Evolutionary conservation across 2,797 vertebrate genomes (phyloP).

Genomic region (Pangasius mekongensis): DNA sequence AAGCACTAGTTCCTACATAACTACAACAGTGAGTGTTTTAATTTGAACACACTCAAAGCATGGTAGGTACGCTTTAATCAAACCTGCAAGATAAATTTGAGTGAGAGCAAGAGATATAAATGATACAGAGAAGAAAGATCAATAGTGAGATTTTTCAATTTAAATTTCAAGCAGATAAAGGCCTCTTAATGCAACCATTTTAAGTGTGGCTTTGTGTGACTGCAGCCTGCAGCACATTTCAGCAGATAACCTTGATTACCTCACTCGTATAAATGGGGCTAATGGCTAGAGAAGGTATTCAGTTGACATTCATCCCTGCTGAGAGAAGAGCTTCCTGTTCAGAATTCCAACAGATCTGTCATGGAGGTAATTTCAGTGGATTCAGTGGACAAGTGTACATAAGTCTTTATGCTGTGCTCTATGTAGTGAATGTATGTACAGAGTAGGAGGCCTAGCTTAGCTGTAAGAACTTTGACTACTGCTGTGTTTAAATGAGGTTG

Average conservation of each 20-base stretch:
- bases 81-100: not conserved
- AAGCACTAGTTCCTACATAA: not conserved
- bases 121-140: conserved; percentile 14
- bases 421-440: too few relatives aligned
- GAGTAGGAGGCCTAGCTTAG: not conserved
- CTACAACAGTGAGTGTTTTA: not conserved
- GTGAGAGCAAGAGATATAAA: not conserved
- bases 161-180: conserved; percentile 48
- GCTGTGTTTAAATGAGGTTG: not conserved
- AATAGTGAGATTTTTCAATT: conserved; percentile 43
- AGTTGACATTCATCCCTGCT: conserved; percentile 19
- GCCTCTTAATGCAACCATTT: conserved; percentile 46
- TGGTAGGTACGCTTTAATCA: not conserved
- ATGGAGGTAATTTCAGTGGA: conserved; percentile 4
- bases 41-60: not conserved
- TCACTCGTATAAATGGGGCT: conserved; percentile 37
- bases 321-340: not conserved
- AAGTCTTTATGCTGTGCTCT: not conserved
- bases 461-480: not conserved
- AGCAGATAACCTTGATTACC: conserved; percentile 40
- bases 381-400: too few relatives aligned
- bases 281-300: conserved; percentile 33
- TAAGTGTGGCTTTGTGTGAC: conserved; percentile 25
- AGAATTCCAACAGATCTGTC: conserved; percentile 11
- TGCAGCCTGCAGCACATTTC: conserved; percentile 26